A percentile compares a stretch with the other conserved stretches of the same genome.
Evolutionary conservation across 2,888 invertebrate species (phyloP).

Genomic region (Andrena bucephala): DNA sequence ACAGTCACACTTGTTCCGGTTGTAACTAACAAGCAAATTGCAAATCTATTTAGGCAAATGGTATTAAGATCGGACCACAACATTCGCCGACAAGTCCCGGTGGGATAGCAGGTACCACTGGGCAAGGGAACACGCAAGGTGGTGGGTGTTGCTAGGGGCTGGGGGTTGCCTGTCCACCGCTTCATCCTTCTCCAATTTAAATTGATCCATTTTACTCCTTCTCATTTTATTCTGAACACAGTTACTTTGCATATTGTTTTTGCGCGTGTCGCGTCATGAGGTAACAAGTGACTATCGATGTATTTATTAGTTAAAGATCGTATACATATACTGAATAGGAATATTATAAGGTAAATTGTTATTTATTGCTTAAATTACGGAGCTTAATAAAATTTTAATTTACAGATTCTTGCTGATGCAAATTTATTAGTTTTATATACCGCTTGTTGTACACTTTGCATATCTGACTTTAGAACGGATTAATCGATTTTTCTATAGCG

Average conservation of each 20-base stretch:
- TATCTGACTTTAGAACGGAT: conserved; percentile 40
- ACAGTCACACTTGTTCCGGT: not conserved
- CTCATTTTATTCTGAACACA: conserved; percentile 74
- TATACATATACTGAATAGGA: conserved; percentile 67
- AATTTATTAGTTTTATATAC: conserved; percentile 54
- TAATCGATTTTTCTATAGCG: conserved; percentile 23
- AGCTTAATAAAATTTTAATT: conserved; percentile 74
- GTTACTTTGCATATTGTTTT: conserved; percentile 77
- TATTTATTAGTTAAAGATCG: conserved; percentile 72
- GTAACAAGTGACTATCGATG: conserved; percentile 72
- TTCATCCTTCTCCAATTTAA: conserved; percentile 82
- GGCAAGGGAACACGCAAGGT: conserved; percentile 92
- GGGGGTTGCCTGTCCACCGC: conserved; percentile 81
- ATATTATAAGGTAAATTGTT: conserved; percentile 74
- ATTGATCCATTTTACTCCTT: conserved; percentile 77
- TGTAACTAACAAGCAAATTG: not conserved
- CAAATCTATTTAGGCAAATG: conserved; percentile 93
- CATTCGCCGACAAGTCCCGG: conserved; percentile 95
- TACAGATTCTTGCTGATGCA: conserved; percentile 67
- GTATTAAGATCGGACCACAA: conserved; percentile 99
- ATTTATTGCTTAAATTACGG: conserved; percentile 63
- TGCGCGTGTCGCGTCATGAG: conserved; percentile 67
- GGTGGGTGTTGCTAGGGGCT: conserved; percentile 95
- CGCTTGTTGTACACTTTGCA: conserved; percentile 36
- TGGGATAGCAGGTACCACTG: conserved; percentile 91